Conservation (phyloP, 2,888 invertebrate genomes). For the Gortyna flavago region DNA sequence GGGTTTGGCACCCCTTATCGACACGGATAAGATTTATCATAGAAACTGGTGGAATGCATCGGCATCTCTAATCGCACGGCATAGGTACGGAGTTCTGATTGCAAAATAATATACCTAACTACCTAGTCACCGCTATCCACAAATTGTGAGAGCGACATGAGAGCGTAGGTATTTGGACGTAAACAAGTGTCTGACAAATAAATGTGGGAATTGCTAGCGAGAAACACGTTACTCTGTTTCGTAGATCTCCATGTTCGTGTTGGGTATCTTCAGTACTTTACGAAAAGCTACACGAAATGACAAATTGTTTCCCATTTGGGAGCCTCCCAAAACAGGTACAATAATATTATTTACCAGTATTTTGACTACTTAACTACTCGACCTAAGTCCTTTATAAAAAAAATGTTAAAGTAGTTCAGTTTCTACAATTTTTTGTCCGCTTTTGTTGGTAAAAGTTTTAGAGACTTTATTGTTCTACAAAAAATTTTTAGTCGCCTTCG, state of each 20-base stretch:
- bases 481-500: background rate
- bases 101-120: background rate
- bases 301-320: background rate
- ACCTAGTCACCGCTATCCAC: background rate
- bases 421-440: conserved; percentile 17
- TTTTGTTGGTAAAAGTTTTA: conserved; percentile 4
- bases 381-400: conserved; percentile 1
- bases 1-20: background rate
- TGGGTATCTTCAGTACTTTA: background rate
- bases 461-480: background rate
- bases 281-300: background rate
- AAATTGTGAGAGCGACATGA: background rate
- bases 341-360: background rate
- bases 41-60: background rate
- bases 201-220: background rate
- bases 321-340: background rate
- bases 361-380: background rate
- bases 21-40: background rate
- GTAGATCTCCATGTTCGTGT: background rate
- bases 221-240: background rate
- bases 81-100: background rate
- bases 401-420: conserved; percentile 10
- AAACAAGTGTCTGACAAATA: conserved; percentile 9
- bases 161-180: background rate
- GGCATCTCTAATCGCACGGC: background rate